phyloP scores from a whole-genome alignment of 2,888 invertebrate genomes.

The Oligia latruncula region DNA sequence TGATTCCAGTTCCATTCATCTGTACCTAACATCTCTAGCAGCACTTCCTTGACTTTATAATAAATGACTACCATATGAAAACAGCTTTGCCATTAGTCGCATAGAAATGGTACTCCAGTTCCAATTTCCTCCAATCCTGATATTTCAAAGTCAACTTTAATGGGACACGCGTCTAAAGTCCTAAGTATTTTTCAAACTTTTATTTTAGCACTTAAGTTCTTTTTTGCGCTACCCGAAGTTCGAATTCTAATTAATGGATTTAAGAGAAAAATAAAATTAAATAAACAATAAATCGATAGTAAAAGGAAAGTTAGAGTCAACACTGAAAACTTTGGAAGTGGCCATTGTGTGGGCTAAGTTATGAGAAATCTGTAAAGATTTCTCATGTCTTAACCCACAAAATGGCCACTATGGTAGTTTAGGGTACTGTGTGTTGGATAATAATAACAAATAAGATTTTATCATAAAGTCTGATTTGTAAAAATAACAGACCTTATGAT shows the following conservation, averaged over 20 bases:
- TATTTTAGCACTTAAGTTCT: constrained; percentile 26
- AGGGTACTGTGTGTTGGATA: no score
- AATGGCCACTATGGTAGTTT: no score
- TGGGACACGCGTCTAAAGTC: constrained; percentile 16
- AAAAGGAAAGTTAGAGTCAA: constrained; percentile 83
- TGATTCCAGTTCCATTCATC: background rate
- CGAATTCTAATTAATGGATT: constrained; percentile 59
- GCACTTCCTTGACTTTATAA: background rate
- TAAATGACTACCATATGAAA: constrained; percentile 13
- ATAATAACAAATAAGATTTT: no score
- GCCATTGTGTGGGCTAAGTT: constrained; percentile 68
- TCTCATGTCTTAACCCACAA: no score
- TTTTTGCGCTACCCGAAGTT: constrained; percentile 18
- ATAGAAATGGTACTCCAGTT: background rate
- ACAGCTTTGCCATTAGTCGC: constrained; percentile 21
- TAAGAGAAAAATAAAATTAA: constrained; percentile 69
- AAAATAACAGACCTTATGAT: background rate
- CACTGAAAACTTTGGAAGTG: constrained; percentile 79
- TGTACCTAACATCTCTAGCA: background rate
- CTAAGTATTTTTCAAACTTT: constrained; percentile 42
- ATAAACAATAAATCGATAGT: constrained; percentile 81
- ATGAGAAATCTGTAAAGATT: constrained; percentile 39
- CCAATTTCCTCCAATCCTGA: constrained; percentile 18
- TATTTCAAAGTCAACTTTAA: constrained; percentile 32
- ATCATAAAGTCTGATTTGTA: no score